Conservation (phyloP, 2,113 vertebrate species). For the Cathartes aura region DNA sequence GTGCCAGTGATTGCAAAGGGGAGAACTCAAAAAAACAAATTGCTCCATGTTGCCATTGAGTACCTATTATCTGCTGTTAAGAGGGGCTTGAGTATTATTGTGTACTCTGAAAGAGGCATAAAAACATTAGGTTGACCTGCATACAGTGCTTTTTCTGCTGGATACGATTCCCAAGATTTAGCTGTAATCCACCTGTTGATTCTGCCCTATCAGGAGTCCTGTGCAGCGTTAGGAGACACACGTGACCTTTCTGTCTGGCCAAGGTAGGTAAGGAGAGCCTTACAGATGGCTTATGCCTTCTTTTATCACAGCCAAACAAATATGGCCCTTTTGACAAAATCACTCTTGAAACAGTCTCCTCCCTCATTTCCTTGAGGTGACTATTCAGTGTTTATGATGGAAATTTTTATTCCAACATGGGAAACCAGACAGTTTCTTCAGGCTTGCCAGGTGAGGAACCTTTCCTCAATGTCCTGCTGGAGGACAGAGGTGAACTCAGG, state of each 20-base stretch:
- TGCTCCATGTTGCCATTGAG: neutral
- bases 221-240: neutral
- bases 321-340: neutral
- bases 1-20: neutral
- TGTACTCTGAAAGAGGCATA: neutral
- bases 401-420: neutral
- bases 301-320: neutral
- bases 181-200: neutral
- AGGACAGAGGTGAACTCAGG: neutral
- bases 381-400: neutral
- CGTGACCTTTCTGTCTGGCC: neutral
- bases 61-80: neutral
- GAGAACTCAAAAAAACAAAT: neutral
- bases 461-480: accelerated
- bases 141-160: neutral
- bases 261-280: neutral
- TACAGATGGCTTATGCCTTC: neutral
- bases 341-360: neutral
- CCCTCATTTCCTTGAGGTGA: neutral
- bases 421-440: neutral
- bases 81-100: neutral
- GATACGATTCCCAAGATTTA: neutral
- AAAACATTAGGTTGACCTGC: neutral
- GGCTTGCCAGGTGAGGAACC: neutral
- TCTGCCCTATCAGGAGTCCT: neutral